Evolutionary conservation across 2,797 vertebrate species (phyloP).

Genomic region (Brachyalestes nurse): DNA sequence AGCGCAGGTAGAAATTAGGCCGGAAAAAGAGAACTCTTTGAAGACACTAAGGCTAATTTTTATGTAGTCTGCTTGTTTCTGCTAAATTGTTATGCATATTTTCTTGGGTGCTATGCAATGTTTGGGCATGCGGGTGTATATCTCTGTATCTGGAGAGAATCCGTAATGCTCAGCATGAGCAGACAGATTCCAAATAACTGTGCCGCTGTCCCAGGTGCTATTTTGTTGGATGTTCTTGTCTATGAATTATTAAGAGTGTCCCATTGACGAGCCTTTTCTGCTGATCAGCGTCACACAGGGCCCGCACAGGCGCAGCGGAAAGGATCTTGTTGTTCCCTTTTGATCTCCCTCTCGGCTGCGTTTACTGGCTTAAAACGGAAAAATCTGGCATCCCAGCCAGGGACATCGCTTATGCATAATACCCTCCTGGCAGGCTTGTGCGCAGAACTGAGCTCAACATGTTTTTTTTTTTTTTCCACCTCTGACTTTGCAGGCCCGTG

Average conservation of each 20-base stretch:
- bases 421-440: slow-evolving; percentile 14
- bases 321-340: slow-evolving; percentile 18
- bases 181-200: slow-evolving; percentile 18
- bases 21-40: no score
- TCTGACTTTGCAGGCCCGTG: slow-evolving; percentile 7
- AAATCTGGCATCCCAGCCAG: slow-evolving; percentile 22
- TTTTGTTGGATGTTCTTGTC: slow-evolving; percentile 32
- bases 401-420: slow-evolving; percentile 13
- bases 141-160: slow-evolving; percentile 18
- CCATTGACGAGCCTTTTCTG: slow-evolving; percentile 29
- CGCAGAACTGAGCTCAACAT: slow-evolving; percentile 4
- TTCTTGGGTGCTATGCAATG: not conserved
- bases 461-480: not conserved
- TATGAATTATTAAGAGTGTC: slow-evolving; percentile 46
- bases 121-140: not conserved
- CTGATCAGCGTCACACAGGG: slow-evolving; percentile 36
- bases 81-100: no score
- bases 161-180: slow-evolving; percentile 36
- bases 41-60: no score
- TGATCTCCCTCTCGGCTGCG: slow-evolving; percentile 29
- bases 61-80: no score
- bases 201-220: slow-evolving; percentile 30
- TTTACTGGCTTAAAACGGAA: slow-evolving; percentile 43
- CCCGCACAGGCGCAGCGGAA: slow-evolving; percentile 13
- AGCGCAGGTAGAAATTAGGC: no score